phyloP scores from a whole-genome alignment of 2,797 vertebrate species.

The Rhadinocentrus ornatus region DNA sequence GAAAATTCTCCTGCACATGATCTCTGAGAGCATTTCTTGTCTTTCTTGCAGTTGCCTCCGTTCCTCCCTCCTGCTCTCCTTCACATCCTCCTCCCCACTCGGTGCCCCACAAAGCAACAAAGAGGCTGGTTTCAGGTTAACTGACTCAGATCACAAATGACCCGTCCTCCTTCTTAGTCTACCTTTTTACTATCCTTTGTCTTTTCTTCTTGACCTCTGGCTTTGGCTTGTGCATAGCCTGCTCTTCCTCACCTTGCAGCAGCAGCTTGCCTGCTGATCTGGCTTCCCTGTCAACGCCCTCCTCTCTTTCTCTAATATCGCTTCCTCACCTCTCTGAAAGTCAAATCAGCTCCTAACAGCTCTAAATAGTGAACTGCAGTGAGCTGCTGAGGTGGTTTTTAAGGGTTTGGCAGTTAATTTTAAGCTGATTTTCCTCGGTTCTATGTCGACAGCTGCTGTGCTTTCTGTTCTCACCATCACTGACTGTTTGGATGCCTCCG shows the following conservation, averaged over 20 bases:
- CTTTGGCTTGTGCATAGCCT: slow-evolving; percentile 87
- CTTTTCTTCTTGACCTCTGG: slow-evolving; percentile 90
- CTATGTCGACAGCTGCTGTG: accelerated
- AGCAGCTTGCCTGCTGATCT: slow-evolving; percentile 83
- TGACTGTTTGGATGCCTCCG: slow-evolving; percentile 32
- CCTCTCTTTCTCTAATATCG: slow-evolving; percentile 45
- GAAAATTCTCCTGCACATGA: slow-evolving; percentile 80
- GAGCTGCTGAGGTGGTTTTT: slow-evolving; percentile 15
- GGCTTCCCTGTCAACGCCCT: slow-evolving; percentile 73
- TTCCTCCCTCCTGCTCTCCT: slow-evolving; percentile 52
- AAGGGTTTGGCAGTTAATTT: slow-evolving; percentile 10
- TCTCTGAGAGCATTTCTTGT: slow-evolving; percentile 71
- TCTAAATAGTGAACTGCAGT: slow-evolving; percentile 35
- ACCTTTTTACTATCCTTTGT: slow-evolving; percentile 88
- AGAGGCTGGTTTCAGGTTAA: slow-evolving; percentile 47
- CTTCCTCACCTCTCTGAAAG: slow-evolving; percentile 29
- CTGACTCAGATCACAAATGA: slow-evolving; percentile 62
- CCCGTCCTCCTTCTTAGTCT: slow-evolving; percentile 65
- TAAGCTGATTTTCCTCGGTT: slow-evolving; percentile 14
- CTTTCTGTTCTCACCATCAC: slow-evolving; percentile 7
- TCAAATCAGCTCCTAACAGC: slow-evolving; percentile 41
- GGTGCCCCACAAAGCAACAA: slow-evolving; percentile 66
- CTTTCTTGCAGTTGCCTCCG: slow-evolving; percentile 51
- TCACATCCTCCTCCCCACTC: slow-evolving; percentile 78
- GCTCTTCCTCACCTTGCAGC: slow-evolving; percentile 78